These are phyloP conservation scores for Anguilla rostrata DNA, from an alignment of 2,113 vertebrate genomes.

Conservation along the genomic window DNA sequence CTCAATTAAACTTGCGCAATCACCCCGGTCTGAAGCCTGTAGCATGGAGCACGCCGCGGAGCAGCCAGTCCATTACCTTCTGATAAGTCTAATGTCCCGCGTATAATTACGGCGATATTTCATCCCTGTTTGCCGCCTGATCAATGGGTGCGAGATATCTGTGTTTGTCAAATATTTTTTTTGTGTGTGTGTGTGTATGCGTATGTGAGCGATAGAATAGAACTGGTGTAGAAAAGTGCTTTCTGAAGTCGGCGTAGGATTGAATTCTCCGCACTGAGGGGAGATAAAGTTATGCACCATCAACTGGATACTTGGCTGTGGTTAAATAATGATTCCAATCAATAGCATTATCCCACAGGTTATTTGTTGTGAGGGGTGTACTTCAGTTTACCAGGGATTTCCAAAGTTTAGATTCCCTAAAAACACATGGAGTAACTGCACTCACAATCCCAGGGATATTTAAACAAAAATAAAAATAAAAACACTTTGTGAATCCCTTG, in stretches of 20 bases:
- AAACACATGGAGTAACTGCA: not conserved
- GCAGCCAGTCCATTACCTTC: conserved; percentile 53
- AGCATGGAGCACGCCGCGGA: conserved; percentile 41
- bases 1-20: conserved; percentile 56
- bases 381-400: not conserved
- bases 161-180: conserved; percentile 44
- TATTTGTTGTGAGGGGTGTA: not conserved
- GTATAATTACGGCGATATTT: conserved; percentile 56
- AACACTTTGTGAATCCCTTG: not conserved
- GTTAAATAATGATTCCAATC: not conserved
- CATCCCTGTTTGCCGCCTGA: conserved; percentile 36
- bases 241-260: not conserved
- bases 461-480: no score
- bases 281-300: not conserved
- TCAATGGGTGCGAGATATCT: conserved; percentile 25
- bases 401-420: not conserved
- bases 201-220: not conserved
- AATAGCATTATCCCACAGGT: not conserved
- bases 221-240: not conserved
- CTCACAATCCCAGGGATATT: not conserved
- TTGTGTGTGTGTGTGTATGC: not conserved
- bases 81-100: conserved; percentile 35
- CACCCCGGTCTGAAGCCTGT: conserved; percentile 38
- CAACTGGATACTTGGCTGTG: not conserved
- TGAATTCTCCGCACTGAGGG: not conserved